Evolutionary conservation across 2,797 vertebrate genomes (phyloP).

Genomic region (Lophura swinhoii): DNA sequence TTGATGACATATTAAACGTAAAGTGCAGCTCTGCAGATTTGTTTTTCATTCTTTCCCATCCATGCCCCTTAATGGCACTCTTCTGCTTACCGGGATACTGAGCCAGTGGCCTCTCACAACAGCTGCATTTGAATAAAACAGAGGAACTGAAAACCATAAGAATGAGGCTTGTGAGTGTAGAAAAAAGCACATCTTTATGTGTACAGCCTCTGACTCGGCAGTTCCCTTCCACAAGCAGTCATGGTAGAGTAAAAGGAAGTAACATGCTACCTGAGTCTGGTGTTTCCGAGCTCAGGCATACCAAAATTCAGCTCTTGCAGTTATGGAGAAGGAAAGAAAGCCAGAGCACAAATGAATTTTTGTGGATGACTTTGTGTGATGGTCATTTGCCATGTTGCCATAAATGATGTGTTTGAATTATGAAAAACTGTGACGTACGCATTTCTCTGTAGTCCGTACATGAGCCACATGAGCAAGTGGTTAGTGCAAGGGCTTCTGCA

Average conservation of each 20-base stretch:
- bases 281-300: not conserved
- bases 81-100: not conserved
- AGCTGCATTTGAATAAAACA: not conserved
- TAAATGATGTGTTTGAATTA: not conserved
- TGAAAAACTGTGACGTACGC: not conserved
- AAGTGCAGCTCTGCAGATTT: not conserved
- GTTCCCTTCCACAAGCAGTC: not conserved
- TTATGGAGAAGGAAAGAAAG: not conserved
- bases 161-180: not conserved
- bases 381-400: not conserved
- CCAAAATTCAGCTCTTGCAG: not conserved
- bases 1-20: not conserved
- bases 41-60: not conserved
- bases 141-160: not conserved
- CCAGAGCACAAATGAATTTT: not conserved
- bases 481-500: slow-evolving; percentile 1
- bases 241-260: not conserved
- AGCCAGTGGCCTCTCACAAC: not conserved
- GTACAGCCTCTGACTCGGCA: not conserved
- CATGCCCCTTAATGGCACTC: not conserved
- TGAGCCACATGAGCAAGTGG: not conserved
- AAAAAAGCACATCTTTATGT: not conserved
- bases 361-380: not conserved
- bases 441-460: not conserved
- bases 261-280: not conserved